A percentile compares a stretch with the other conserved stretches of the same genome.
Conservation (phyloP, 2,888 invertebrate genomes). For the Blera fallax region DNA sequence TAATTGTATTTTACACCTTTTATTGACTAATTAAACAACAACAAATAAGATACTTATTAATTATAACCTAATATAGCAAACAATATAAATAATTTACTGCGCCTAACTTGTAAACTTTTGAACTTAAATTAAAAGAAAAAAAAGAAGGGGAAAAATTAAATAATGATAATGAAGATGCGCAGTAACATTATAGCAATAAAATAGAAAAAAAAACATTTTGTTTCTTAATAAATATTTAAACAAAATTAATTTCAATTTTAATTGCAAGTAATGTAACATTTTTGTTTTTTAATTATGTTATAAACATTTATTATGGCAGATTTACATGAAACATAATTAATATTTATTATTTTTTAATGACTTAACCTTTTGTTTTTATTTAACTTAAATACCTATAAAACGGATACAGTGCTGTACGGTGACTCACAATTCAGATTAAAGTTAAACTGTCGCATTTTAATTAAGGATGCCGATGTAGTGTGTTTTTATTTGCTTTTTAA, state of each 20-base stretch:
- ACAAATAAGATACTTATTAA: constrained; percentile 64
- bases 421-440: neutral
- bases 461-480: too few relatives aligned
- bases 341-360: neutral
- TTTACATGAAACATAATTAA: constrained; percentile 37
- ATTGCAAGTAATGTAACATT: constrained; percentile 15
- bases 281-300: neutral
- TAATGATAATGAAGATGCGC: constrained; percentile 46
- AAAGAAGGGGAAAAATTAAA: too few relatives aligned
- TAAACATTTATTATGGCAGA: constrained; percentile 60
- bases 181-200: constrained; percentile 27
- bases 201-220: constrained; percentile 10
- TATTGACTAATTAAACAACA: constrained; percentile 65
- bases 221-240: constrained; percentile 29
- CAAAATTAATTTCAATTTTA: constrained; percentile 21
- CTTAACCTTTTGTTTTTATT: neutral
- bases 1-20: constrained; percentile 50
- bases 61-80: constrained; percentile 50
- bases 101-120: constrained; percentile 20
- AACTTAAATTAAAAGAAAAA: constrained; percentile 19
- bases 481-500: too few relatives aligned
- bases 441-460: neutral
- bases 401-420: neutral
- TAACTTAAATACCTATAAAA: neutral
- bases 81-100: constrained; percentile 49